Conservation (phyloP, 1,140 invertebrate species). For the Diachasmimorpha longicaudata region DNA sequence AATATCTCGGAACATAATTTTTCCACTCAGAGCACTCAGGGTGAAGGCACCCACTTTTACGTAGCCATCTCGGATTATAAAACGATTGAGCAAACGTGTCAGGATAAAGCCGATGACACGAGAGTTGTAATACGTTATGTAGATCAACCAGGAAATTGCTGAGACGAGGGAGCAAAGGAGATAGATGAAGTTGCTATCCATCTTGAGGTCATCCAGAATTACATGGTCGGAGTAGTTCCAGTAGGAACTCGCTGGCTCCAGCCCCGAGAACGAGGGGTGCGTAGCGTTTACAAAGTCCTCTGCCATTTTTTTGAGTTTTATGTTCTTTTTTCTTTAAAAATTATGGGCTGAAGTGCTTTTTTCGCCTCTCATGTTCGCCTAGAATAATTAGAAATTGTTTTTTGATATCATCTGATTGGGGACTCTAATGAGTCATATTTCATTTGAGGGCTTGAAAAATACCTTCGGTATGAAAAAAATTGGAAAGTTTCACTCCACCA, state of each 20-base stretch:
- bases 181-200: slow-evolving; percentile 83
- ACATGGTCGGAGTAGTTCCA: slow-evolving; percentile 60
- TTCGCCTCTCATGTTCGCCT: too few species aligned
- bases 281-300: slow-evolving; percentile 23
- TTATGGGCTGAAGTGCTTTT: too few species aligned
- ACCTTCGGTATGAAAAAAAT: too few species aligned
- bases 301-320: background rate
- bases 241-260: slow-evolving; percentile 43
- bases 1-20: slow-evolving; percentile 98
- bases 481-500: too few species aligned
- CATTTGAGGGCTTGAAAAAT: too few species aligned
- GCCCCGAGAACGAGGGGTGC: slow-evolving; percentile 46
- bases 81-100: slow-evolving; percentile 87
- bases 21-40: slow-evolving; percentile 92
- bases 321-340: background rate
- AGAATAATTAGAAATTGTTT: too few species aligned
- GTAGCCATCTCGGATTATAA: slow-evolving; percentile 84
- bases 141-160: slow-evolving; percentile 88
- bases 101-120: slow-evolving; percentile 88
- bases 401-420: too few species aligned
- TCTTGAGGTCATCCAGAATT: slow-evolving; percentile 75
- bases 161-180: slow-evolving; percentile 81
- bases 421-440: too few species aligned
- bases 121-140: slow-evolving; percentile 95
- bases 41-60: slow-evolving; percentile 96